Evolutionary conservation across 1,140 invertebrate species (phyloP).

Genomic region (Achroia grisella): DNA sequence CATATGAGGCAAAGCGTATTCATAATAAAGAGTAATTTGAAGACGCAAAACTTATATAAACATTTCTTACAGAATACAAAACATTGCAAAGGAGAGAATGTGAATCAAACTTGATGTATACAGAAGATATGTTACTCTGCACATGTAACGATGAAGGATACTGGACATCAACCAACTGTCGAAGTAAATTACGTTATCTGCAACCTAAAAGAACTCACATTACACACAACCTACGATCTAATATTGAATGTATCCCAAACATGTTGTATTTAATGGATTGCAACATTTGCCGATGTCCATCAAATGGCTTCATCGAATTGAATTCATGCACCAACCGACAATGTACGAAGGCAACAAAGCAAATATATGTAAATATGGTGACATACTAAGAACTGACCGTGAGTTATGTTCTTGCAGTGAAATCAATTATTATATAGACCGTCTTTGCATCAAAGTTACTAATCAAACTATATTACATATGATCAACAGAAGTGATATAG

Average conservation of each 20-base stretch:
- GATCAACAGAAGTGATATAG: slow-evolving; percentile 10
- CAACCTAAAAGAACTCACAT: background rate
- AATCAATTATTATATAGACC: slow-evolving; percentile 30
- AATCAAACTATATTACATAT: slow-evolving; percentile 11
- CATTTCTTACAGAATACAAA: slow-evolving; percentile 15
- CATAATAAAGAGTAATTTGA: no score
- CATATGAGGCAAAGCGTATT: no score
- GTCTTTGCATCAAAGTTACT: slow-evolving; percentile 25
- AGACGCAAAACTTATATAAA: no score
- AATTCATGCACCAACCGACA: slow-evolving; percentile 25
- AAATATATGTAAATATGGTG: slow-evolving; percentile 23
- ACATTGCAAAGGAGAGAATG: slow-evolving; percentile 16
- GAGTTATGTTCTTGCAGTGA: slow-evolving; percentile 36
- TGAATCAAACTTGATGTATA: slow-evolving; percentile 20
- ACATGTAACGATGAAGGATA: slow-evolving; percentile 24
- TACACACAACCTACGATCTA: slow-evolving; percentile 8
- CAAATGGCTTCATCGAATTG: slow-evolving; percentile 12
- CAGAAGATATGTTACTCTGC: slow-evolving; percentile 17
- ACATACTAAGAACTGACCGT: slow-evolving; percentile 20
- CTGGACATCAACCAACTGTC: slow-evolving; percentile 35
- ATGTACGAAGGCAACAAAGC: slow-evolving; percentile 26
- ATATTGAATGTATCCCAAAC: slow-evolving; percentile 20
- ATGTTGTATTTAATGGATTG: slow-evolving; percentile 29
- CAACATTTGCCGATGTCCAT: slow-evolving; percentile 32
- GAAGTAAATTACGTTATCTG: slow-evolving; percentile 15